Conservation (phyloP, 2,888 invertebrate species). For the Torymus auratus region DNA sequence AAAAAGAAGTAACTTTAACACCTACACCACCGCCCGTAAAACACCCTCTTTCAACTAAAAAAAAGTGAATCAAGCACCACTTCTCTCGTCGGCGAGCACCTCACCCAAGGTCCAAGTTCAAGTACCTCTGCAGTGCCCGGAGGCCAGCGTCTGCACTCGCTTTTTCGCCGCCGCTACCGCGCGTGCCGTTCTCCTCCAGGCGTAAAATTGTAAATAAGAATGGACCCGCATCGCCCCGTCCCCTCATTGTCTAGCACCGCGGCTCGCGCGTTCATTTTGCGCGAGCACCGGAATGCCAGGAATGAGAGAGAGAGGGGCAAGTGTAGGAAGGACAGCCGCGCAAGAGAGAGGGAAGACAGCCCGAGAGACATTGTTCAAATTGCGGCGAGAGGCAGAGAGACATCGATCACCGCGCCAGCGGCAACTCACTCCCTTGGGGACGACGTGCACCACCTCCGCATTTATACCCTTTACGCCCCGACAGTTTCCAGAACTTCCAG, state of each 20-base stretch:
- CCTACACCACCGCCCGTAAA: no score
- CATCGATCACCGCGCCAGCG: conserved; percentile 69
- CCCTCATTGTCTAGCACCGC: conserved; percentile 40
- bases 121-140: no score
- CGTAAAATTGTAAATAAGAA: conserved; percentile 70
- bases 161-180: neutral
- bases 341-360: conserved; percentile 51
- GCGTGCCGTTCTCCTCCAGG: conserved; percentile 7
- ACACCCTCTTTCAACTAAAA: no score
- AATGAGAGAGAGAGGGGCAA: conserved; percentile 34
- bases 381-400: conserved; percentile 69
- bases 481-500: conserved; percentile 51
- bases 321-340: conserved; percentile 42
- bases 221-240: conserved; percentile 64
- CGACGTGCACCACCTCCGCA: conserved; percentile 59
- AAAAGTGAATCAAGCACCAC: no score
- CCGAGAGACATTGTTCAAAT: conserved; percentile 73
- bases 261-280: conserved; percentile 22
- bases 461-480: conserved; percentile 57
- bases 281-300: conserved; percentile 28
- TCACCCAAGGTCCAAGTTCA: no score
- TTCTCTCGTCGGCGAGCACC: no score
- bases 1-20: no score
- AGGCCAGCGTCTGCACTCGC: no score
- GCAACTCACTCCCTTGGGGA: conserved; percentile 67